Evolutionary conservation across 2,797 vertebrate species (phyloP), one percentile per base, ranked within the genome.

Genomic region (Enteromius anoplus): DNA sequence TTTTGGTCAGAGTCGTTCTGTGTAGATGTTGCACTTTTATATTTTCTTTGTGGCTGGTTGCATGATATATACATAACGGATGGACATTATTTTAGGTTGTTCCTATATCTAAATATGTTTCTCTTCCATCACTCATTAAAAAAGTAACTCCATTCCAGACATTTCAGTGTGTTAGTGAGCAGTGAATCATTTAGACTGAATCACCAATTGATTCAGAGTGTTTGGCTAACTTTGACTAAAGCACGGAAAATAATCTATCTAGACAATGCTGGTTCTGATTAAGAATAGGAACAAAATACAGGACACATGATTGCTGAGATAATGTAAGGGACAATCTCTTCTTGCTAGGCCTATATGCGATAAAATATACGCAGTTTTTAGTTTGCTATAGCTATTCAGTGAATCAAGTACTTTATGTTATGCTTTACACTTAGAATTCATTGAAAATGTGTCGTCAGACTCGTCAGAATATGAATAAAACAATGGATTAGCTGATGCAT

Each of bases 391-490:
- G 32, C 72, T n/a, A 40, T 40, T 75, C 6, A 17, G 32, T 23
- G 12, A 75, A 23, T 75, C 51, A 40, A 58, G 12, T 37, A 53
- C 29, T 70, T 26, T 40, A 5, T 55, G 49, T n/a, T 53, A 55
- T 15, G 10, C 21, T 40, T 75, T 58, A 40, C 21, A 17, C 12
- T 5, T 17, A 17, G 6, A 14, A 34, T 40, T 75, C n/a, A 34
- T 26, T 12, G 53, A 40, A 42, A 58, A 75, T 15, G 47, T 53
- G 10, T 26, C 26, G 26, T 26, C 26, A 26, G 26, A 26, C 26
- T 73, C 29, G 34, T 73, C 5, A 14, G 49, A 53, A 53, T 58
- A 58, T 58, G 34, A 58, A 75, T 75, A 60, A 42, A 60, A 75
- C n/a, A 75, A 60, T 60, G 47, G 71, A 49, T 75, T 68, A 29